Base-by-base conservation (phyloP, 2,797 vertebrate species). In the Gephyroberyx darwinii region DNA sequence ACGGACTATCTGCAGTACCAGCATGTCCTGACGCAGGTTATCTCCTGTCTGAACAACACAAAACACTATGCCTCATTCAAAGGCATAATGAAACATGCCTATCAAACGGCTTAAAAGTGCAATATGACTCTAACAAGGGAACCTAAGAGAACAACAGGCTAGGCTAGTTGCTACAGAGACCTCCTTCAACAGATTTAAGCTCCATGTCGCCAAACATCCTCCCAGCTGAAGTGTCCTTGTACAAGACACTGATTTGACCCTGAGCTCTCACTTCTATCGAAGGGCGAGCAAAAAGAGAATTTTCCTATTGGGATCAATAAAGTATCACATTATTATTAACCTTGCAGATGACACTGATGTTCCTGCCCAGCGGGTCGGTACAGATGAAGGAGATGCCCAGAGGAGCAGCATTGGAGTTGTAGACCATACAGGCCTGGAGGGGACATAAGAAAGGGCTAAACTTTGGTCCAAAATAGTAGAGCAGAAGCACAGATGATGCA, bases 1-100 rank as follows among this genome's bases (percentile, higher is more conserved):
- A 22, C 92, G 94, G 51, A 98, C 96, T 62, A 97, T 95, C 92
- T 98, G 97, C 72, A 98, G 93, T 0, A 96, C 94, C 88, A 98
- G 90, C 96, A 97, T 97, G 94, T 98, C 97, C 92, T 98, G 97
- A 22, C 95, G 92, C 78, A 99, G 93, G 89, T 96, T 94, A 0
- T 98, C 96, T 5, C 97, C 97, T 0, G 95, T 96, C 97, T 98
- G 87, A 10, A 35, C 3, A 57, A 74, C 62, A 54, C 4, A 64
- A 13, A 62, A 39, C 14, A 41, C 39, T 13, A 13, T 51, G 33
- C 41, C 4, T 45, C 50, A n/a, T 0, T 52, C 2, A 64, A 57
- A 16, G 4, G 3, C 63, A 17, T 5, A 0, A 45, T 35, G 41
- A 45, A 59, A 10, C 39, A 26, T 35, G 33, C 5, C 33, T 35